Conservation (phyloP, 2,888 invertebrate species). For the Ephialtes manifestator region DNA sequence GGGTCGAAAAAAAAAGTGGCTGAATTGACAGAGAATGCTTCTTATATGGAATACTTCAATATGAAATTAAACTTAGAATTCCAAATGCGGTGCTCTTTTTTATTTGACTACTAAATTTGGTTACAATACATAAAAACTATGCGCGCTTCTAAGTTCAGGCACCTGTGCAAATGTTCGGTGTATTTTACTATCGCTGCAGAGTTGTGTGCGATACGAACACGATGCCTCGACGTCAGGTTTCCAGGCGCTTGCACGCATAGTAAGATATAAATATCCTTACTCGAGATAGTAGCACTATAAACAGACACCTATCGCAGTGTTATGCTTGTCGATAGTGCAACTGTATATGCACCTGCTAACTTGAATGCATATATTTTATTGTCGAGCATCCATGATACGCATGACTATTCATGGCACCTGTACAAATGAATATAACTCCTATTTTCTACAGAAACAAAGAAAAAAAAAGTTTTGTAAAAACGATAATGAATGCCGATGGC, state of each 20-base stretch:
- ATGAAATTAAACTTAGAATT: too few species aligned
- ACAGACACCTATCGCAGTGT: constrained; percentile 5
- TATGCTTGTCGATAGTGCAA: neutral
- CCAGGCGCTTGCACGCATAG: neutral
- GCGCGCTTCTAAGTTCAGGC: neutral
- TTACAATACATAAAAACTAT: too few species aligned
- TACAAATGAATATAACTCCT: constrained; percentile 6
- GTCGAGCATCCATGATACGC: constrained; percentile 4
- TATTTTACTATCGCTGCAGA: neutral
- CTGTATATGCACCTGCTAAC: constrained; percentile 10
- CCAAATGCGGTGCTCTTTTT: neutral
- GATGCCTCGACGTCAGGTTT: neutral
- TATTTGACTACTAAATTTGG: too few species aligned
- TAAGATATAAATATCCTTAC: constrained; percentile 14
- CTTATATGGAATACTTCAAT: too few species aligned
- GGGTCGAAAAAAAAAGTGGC: too few species aligned
- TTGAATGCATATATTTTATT: neutral
- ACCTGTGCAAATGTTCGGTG: neutral
- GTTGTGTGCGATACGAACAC: constrained; percentile 5
- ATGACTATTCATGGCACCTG: constrained; percentile 19
- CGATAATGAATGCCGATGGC: constrained; percentile 1
- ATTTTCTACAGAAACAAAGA: neutral
- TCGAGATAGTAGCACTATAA: neutral
- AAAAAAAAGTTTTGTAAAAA: neutral
- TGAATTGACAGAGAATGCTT: too few species aligned